Evolutionary conservation across 2,797 vertebrate genomes (phyloP).

Genomic region (Diplodus puntazzo): DNA sequence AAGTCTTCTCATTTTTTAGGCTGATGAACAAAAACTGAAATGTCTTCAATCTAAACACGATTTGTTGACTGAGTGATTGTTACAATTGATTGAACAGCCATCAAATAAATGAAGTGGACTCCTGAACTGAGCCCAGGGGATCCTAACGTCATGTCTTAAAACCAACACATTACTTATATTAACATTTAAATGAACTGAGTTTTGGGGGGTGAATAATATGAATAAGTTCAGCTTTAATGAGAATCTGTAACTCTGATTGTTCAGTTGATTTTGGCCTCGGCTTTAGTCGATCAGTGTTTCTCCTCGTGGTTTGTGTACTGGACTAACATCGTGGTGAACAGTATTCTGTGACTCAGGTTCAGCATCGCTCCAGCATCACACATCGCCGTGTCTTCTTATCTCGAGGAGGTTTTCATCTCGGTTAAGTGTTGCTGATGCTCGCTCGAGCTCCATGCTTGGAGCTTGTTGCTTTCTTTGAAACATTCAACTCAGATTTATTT

Average conservation of each 20-base stretch:
- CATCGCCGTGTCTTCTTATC: not conserved
- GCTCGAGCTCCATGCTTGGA: not conserved
- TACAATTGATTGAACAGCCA: not conserved
- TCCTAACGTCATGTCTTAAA: too few species aligned
- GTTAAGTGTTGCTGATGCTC: conserved; percentile 3
- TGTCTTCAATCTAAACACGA: not conserved
- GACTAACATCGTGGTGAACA: not conserved
- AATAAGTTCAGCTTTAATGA: not conserved
- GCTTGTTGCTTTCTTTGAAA: not conserved
- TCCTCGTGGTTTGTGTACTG: not conserved
- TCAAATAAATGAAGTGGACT: too few species aligned
- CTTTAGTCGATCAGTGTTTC: not conserved
- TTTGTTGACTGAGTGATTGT: too few species aligned
- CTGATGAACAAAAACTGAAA: not conserved
- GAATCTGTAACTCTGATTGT: not conserved
- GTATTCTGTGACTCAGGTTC: not conserved
- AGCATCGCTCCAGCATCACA: conserved; percentile 1
- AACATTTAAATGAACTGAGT: too few species aligned
- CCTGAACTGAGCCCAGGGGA: too few species aligned
- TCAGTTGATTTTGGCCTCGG: not conserved
- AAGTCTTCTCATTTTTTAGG: not conserved
- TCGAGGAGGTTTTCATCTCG: not conserved
- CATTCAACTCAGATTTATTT: not conserved
- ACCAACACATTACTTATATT: too few species aligned
- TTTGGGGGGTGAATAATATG: too few species aligned